Evolutionary conservation across 2,888 invertebrate genomes (phyloP).

Genomic region (Sturmia bella): DNA sequence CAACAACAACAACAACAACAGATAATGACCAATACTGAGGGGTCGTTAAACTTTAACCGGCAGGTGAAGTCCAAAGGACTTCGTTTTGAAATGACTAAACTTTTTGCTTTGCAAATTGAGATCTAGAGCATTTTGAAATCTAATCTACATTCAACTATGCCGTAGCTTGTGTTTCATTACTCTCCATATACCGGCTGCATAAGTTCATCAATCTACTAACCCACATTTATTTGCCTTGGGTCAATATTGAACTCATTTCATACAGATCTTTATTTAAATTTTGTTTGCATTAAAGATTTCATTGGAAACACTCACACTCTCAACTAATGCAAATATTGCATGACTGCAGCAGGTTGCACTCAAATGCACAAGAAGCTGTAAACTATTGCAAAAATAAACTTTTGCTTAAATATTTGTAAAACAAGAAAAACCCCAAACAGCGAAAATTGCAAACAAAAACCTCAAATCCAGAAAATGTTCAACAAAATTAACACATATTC

Average conservation of each 20-base stretch:
- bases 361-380: conserved; percentile 76
- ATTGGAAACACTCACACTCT: too few species aligned
- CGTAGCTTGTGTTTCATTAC: too few species aligned
- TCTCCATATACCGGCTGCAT: too few species aligned
- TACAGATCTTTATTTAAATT: too few species aligned
- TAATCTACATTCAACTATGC: conserved; percentile 53
- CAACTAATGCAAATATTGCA: conserved; percentile 73
- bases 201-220: too few species aligned
- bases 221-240: too few species aligned
- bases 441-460: conserved; percentile 21
- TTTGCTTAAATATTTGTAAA: background rate
- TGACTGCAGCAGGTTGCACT: conserved; percentile 77
- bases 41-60: too few species aligned
- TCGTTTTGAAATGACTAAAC: background rate
- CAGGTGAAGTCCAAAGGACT: too few species aligned
- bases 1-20: background rate
- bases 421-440: too few species aligned
- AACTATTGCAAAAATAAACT: conserved; percentile 50
- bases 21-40: conserved; percentile 32
- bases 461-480: conserved; percentile 32
- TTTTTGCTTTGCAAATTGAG: background rate
- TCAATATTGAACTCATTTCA: too few species aligned
- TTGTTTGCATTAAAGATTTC: too few species aligned
- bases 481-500: background rate
- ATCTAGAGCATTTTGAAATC: conserved; percentile 36